phyloP scores from a whole-genome alignment of 2,888 invertebrate genomes.

The Chorisops tibialis region DNA sequence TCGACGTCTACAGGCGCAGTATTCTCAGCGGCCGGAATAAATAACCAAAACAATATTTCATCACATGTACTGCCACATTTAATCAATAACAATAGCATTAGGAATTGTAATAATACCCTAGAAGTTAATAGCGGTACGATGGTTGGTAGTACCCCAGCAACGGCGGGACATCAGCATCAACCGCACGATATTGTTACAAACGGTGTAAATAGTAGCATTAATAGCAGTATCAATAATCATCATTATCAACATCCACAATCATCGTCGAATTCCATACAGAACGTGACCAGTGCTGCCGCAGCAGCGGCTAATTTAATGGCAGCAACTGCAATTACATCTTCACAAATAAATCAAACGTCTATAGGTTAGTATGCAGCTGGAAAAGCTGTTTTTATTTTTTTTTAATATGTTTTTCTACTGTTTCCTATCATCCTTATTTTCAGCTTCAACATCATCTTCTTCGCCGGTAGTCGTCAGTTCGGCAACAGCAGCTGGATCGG shows the following conservation, averaged over 20 bases:
- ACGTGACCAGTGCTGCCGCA: conserved; percentile 23
- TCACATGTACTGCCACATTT: conserved; percentile 29
- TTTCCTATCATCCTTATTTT: background rate
- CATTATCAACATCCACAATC: conserved; percentile 5
- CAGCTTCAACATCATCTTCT: background rate
- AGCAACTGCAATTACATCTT: conserved; percentile 27
- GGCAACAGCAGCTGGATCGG: background rate
- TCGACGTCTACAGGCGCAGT: background rate
- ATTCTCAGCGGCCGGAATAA: too few species aligned
- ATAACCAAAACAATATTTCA: background rate
- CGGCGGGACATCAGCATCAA: conserved; percentile 8
- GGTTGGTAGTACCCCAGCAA: conserved; percentile 29
- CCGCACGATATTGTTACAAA: conserved; percentile 5
- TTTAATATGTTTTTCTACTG: background rate
- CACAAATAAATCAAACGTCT: conserved; percentile 24
- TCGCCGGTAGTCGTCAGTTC: background rate
- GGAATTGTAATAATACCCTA: conserved; percentile 29
- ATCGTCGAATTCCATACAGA: conserved; percentile 6
- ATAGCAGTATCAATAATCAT: background rate
- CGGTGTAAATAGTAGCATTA: conserved; percentile 10
- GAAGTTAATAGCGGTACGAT: conserved; percentile 28
- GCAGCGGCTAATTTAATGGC: conserved; percentile 29
- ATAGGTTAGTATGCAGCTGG: conserved; percentile 2
- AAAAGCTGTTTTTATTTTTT: background rate
- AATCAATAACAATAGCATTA: conserved; percentile 27